These are phyloP conservation scores for Aelia acuminata DNA, from an alignment of 2,888 invertebrate species.

Conservation along the genomic window DNA sequence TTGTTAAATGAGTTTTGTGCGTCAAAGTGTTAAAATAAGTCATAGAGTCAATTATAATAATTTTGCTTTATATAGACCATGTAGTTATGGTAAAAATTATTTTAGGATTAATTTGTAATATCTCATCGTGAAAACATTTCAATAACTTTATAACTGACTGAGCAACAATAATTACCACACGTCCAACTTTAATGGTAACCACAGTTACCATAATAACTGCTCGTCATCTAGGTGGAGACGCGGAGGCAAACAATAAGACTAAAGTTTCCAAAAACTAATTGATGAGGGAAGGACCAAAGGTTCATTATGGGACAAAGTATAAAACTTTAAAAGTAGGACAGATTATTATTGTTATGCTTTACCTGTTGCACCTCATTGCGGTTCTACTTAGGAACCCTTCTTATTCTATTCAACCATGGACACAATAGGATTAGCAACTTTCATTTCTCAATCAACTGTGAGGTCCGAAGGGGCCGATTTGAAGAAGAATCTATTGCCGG, in stretches of 20 bases:
- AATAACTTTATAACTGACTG: background rate
- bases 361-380: constrained; percentile 32
- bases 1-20: no score
- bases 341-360: background rate
- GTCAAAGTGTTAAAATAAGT: no score
- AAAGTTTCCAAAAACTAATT: constrained; percentile 29
- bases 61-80: no score
- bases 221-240: background rate
- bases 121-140: no score
- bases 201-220: background rate
- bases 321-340: constrained; percentile 27
- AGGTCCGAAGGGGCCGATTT: background rate
- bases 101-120: no score
- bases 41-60: no score
- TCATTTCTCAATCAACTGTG: background rate
- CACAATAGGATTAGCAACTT: background rate
- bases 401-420: background rate
- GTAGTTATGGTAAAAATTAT: no score
- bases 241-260: background rate
- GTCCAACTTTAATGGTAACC: background rate
- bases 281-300: background rate
- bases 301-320: background rate
- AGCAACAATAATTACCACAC: background rate
- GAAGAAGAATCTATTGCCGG: background rate
- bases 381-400: background rate